Base-by-base conservation (phyloP, 2,113 vertebrate species). In the Delphinus delphis region DNA sequence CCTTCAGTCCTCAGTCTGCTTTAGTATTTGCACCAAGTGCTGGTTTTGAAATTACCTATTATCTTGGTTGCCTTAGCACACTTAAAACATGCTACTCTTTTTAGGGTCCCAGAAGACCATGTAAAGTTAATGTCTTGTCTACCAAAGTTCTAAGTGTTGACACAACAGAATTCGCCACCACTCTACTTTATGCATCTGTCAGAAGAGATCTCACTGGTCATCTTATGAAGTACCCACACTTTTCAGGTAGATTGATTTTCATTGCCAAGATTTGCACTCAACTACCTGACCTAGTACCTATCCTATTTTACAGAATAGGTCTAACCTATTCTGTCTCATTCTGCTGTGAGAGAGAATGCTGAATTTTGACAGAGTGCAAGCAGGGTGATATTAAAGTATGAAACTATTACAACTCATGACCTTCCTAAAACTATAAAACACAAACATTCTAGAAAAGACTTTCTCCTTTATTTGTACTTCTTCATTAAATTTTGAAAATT, bases 401-500 rank as follows among this genome's bases (percentile, higher is more conserved):
- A 96, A 79, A 84, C 41, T 63, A 25, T 81, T 63, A 63, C 20
- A 84, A 88, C 26, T 67, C 25, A 17, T 12, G 21, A 36, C 1
- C n/a, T 60, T 79, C 33, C 9, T 38, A 50, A 79, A 73, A 44
- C 33, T 65, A 77, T 79, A 80, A 53, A 67, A 83, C 58, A 14
- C 10, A 88, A 91, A 73, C 13, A 88, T 31, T 58, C 14, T 44
- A 74, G 18, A 74, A 85, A 92, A 63, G 1, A n/a, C 2, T 74
- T 85, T 91, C 10, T 50, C 14, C 38, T 73, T 90, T 82, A 63
- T 44, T 73, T 74, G 12, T 7, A 53, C 77, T 95, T 85, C 12
- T 15, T 74, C 28, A 80, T 96, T 91, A 91, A 63, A 88, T 91
- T 88, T 86, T 55, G 23, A 93, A 95, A 74, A 60, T 63, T 88